Evolutionary conservation across 2,888 invertebrate species (phyloP).

Genomic region (Heteromurus nitidus): DNA sequence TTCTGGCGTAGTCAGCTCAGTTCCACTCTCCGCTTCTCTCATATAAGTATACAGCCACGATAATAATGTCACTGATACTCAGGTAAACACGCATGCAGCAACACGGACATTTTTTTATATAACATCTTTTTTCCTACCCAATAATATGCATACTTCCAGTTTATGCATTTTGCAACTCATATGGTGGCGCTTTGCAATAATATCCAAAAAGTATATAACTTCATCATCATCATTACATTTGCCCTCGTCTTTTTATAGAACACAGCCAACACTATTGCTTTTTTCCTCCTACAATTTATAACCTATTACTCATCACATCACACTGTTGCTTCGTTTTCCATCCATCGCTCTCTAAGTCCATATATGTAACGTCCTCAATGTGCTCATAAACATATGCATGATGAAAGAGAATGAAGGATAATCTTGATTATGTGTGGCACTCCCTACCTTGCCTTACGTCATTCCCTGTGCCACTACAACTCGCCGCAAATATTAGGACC

Average conservation of each 20-base stretch:
- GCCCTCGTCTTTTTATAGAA: conserved; percentile 33
- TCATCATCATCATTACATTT: neutral
- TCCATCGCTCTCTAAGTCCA: neutral
- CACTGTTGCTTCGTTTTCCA: neutral
- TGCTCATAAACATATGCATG: neutral
- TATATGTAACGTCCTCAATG: conserved; percentile 5
- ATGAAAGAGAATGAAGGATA: conserved; percentile 11
- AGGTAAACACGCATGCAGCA: too few relatives aligned
- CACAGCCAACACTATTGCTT: neutral
- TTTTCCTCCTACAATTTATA: conserved; percentile 24
- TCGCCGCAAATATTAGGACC: too few relatives aligned
- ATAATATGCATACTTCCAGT: too few relatives aligned
- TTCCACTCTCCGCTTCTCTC: too few relatives aligned
- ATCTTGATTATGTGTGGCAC: conserved; percentile 49
- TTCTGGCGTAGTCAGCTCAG: neutral
- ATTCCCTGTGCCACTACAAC: conserved; percentile 39
- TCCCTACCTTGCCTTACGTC: conserved; percentile 53
- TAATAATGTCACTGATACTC: too few relatives aligned
- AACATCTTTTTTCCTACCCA: too few relatives aligned
- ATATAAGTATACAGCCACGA: too few relatives aligned
- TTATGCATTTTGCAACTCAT: too few relatives aligned
- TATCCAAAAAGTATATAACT: too few relatives aligned
- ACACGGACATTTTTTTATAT: too few relatives aligned
- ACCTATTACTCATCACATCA: conserved; percentile 8
- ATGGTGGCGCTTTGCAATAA: neutral